Evolutionary conservation across 2,113 vertebrate species (phyloP), one percentile per base, ranked within the genome.

Genomic region (Poeciliopsis turrubarensis): DNA sequence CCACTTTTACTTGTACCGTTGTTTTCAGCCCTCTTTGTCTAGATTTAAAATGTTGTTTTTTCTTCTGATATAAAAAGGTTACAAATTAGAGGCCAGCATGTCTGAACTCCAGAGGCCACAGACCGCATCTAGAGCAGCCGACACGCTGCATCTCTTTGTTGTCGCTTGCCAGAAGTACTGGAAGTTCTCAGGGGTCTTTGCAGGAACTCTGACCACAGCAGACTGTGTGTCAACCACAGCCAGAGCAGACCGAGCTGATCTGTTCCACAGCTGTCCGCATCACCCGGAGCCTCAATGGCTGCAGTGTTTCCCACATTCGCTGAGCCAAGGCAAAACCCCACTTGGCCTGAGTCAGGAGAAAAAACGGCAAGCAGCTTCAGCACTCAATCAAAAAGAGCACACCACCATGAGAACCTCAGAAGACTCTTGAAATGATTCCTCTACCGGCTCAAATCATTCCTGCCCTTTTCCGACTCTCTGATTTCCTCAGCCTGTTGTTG

Each of bases 251-350:
- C 37, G 71, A 61, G 78, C 5, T 31, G 85, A 93, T 90, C 85
- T 91, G 78, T 91, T 87, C 60, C 51, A 73, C 89, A 91, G 91
- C 86, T 91, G 78, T 85, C 86, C 11, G 62, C 65, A n/a, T 63
- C 19, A 63, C 69, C 73, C 1, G 22, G 34, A 81, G 83, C 73
- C 84, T 89, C 85, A 90, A 79, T 82, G 78, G 76, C 77, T 70
- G 78, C 82, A 81, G 81, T 87, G 87, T 90, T 88, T 85, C 73
- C 78, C 75, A 76, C 75, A 87, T 81, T 68, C 3, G 74, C 89
- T 90, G 83, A 92, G 86, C 79, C 80, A 79, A 79, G 74, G 82
- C 77, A 74, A 85, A 89, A 87, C 26, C 81, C 60, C 76, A 14
- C 81, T 83, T 85, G 72, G 68, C 72, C 83, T 85, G 78, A 66